phyloP scores from a whole-genome alignment of 2,797 vertebrate species.

The Falco cherrug region DNA sequence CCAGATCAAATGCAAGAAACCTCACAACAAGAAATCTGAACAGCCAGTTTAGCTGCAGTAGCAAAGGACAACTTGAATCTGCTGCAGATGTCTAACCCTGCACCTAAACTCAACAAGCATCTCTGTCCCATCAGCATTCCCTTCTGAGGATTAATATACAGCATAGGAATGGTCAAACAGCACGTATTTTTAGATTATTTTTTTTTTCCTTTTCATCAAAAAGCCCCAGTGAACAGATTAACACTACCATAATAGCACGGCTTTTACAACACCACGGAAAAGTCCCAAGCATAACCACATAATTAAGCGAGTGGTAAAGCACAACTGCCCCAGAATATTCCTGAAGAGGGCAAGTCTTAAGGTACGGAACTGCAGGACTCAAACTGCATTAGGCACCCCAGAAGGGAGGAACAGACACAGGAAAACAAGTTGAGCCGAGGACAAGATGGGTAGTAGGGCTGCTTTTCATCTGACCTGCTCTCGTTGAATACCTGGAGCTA shows the following conservation, averaged over 20 bases:
- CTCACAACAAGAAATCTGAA: background rate
- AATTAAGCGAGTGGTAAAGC: background rate
- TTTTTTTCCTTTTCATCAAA: background rate
- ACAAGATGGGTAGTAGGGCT: background rate
- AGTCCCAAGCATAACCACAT: background rate
- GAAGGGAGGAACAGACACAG: background rate
- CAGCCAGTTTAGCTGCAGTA: background rate
- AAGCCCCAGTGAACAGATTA: background rate
- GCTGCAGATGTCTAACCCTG: background rate
- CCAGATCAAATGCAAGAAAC: slow-evolving; percentile 6
- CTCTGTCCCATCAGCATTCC: background rate
- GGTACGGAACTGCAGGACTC: background rate
- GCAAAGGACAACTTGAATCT: background rate
- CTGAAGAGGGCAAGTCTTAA: background rate
- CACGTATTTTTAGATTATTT: background rate
- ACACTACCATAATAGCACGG: background rate
- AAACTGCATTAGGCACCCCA: background rate
- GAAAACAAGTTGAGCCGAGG: background rate
- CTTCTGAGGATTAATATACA: background rate
- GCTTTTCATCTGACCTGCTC: background rate
- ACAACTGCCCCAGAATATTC: background rate
- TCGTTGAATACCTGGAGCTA: background rate
- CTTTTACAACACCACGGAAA: background rate
- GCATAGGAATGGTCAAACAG: background rate
- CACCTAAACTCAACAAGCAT: background rate